These are phyloP conservation scores for Toxotes jaculatrix DNA, from an alignment of 2,113 vertebrate species.

Conservation along the genomic window DNA sequence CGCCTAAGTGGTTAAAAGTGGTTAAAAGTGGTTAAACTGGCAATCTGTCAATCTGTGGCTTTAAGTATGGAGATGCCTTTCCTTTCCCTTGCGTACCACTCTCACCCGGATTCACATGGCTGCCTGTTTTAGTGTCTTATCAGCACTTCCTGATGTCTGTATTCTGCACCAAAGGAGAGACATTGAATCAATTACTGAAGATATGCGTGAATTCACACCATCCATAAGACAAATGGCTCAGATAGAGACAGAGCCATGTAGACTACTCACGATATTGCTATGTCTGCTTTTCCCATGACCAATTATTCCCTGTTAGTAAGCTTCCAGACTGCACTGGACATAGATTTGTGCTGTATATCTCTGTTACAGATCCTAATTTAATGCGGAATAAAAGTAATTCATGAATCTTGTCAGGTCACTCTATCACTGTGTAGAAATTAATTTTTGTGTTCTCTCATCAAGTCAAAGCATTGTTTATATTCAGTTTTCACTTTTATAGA, in stretches of 20 bases:
- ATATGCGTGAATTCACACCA: constrained; percentile 48
- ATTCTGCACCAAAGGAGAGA: constrained; percentile 56
- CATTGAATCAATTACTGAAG: constrained; percentile 69
- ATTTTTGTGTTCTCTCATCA: background rate
- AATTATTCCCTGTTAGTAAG: constrained; percentile 37
- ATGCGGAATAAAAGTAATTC: background rate
- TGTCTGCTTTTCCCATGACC: constrained; percentile 38
- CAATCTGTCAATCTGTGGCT: constrained; percentile 56
- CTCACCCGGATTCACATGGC: constrained; percentile 45
- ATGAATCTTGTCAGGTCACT: constrained; percentile 2
- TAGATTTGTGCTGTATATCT: background rate
- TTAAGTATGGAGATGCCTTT: constrained; percentile 21
- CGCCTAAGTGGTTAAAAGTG: constrained; percentile 24
- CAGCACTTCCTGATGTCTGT: constrained; percentile 70
- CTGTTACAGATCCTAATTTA: background rate
- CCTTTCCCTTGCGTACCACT: constrained; percentile 6
- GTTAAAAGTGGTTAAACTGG: constrained; percentile 56
- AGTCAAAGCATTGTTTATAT: background rate
- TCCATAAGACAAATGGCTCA: constrained; percentile 35
- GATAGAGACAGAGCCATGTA: constrained; percentile 33
- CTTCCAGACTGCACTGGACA: background rate
- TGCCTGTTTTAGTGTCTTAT: constrained; percentile 70
- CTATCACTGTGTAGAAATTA: background rate
- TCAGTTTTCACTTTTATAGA: no score
- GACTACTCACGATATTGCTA: constrained; percentile 44